Evolutionary conservation across 2,797 vertebrate species (phyloP).

Genomic region (Cuculus canorus): DNA sequence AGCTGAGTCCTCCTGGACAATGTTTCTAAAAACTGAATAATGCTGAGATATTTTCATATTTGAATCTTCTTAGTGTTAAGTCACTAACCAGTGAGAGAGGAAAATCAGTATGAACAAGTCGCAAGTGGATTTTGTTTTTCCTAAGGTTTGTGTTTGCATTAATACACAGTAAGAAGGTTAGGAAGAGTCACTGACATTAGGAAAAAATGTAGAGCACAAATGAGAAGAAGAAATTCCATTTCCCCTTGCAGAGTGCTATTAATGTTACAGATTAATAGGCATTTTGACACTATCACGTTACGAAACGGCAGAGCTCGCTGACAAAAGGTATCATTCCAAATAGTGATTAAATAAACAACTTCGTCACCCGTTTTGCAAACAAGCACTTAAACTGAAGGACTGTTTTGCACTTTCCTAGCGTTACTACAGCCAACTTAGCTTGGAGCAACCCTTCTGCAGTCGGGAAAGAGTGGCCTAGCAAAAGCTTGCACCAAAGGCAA

Average conservation of each 20-base stretch:
- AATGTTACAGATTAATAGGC: neutral
- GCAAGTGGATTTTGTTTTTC: neutral
- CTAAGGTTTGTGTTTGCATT: neutral
- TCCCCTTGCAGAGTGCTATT: neutral
- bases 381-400: constrained; percentile 18
- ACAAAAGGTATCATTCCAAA: constrained; percentile 4
- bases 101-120: neutral
- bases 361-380: neutral
- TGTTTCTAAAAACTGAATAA: neutral
- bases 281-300: neutral
- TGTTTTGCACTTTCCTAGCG: neutral
- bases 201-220: neutral
- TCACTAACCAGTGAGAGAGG: neutral
- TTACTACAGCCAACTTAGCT: neutral
- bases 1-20: neutral
- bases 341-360: neutral
- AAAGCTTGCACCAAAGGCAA: neutral
- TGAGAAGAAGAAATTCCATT: neutral
- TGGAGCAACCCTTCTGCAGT: neutral
- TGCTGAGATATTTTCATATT: neutral
- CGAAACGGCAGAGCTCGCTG: neutral
- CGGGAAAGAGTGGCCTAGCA: neutral
- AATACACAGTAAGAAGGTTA: neutral
- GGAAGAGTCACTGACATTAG: neutral
- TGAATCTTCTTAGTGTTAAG: neutral